Evolutionary conservation across 2,888 invertebrate species (phyloP), one percentile per base, ranked within the genome.

Genomic region (Drosophila vallismaia): DNA sequence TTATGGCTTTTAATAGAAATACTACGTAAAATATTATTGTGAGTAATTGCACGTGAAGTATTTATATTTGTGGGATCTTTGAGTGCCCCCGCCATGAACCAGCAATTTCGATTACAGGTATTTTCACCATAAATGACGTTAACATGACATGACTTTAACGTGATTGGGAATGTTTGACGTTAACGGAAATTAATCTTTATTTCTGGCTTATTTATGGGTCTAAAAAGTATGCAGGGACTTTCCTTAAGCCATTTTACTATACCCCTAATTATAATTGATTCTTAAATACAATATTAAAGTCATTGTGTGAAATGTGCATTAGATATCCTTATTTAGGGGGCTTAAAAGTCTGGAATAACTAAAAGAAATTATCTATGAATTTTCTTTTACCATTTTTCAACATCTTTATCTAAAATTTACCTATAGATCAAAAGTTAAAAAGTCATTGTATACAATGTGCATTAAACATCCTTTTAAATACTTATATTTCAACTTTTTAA

Each of bases 101-200:
- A 19, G 12, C 36, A 36, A 19, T 19, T 7, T 42, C 10, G 19
- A 44, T 19, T 24, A 19, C 9, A 44, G n/a, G 31, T 29, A 29
- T 29, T 28, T 48, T 28, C 48, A 48, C 48, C 48, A 48, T 28
- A 44, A 10, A 24, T 44, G 44, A 44, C 44, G 44, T 44, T 44
- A 44, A 24, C 19, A 44, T 44, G 24, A 19, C 42, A 14, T 19
- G 42, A 14, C 44, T 10, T 24, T 44, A 10, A 44, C 44, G 44
- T 44, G 8, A 44, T 9, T 4, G 9, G 4, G n/a, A n/a, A 2
- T 36, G 2, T 36, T 24, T n/a, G 24, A 44, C 44, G 44, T 44
- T 44, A 44, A 44, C 9, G 44, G 0, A 9, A 1, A 42, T 19
- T 42, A 19, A 42, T 42, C 40, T 42, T 36, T 36, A 36, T n/a